Evolutionary conservation across 2,113 vertebrate species (phyloP).

Genomic region (Trichomycterus rosablanca): DNA sequence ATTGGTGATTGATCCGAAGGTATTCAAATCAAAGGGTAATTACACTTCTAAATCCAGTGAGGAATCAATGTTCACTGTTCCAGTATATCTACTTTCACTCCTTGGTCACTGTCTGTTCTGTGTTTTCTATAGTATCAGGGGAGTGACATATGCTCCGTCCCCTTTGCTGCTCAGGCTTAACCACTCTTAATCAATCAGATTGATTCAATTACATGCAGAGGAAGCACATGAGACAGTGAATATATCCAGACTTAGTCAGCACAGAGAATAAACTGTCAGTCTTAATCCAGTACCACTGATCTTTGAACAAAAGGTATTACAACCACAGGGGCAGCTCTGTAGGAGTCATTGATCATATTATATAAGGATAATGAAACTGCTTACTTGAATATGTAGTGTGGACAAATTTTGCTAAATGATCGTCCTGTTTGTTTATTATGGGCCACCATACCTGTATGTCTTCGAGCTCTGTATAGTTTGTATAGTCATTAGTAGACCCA

Average conservation of each 20-base stretch:
- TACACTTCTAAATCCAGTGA: constrained; percentile 33
- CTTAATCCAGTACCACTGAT: constrained; percentile 41
- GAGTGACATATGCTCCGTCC: constrained; percentile 42
- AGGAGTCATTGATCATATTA: no score
- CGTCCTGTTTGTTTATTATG: no score
- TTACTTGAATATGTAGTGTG: no score
- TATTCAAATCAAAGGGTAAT: constrained; percentile 40
- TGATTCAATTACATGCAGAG: constrained; percentile 40
- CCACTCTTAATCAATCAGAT: constrained; percentile 42
- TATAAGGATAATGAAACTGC: no score
- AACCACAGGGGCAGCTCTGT: constrained; percentile 21
- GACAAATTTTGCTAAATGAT: no score
- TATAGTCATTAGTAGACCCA: no score
- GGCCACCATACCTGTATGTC: no score
- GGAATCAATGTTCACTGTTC: constrained; percentile 38
- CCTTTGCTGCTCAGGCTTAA: constrained; percentile 15
- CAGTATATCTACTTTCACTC: constrained; percentile 23
- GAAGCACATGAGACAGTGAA: constrained; percentile 39
- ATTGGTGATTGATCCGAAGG: constrained; percentile 40
- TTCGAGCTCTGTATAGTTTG: no score
- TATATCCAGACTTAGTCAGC: constrained; percentile 36
- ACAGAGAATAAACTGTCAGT: constrained; percentile 42
- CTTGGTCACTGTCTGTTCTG: constrained; percentile 21
- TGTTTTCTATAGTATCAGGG: constrained; percentile 19
- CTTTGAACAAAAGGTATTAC: constrained; percentile 34